phyloP scores from a whole-genome alignment of 2,888 invertebrate genomes.

The Andrena chrysosceles region DNA sequence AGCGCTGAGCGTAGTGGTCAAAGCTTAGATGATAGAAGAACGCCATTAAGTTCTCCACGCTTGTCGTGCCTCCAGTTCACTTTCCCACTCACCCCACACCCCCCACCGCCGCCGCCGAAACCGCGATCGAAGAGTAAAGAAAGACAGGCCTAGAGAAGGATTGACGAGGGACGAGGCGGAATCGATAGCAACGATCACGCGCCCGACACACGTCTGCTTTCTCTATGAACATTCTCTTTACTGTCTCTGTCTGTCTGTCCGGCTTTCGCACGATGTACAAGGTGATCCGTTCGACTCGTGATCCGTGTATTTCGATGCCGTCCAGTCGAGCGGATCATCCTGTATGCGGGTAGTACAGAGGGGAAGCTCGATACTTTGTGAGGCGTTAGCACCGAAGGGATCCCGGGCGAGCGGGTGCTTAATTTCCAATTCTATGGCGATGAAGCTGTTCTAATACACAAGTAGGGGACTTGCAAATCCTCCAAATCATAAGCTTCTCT shows the following conservation, averaged over 20 bases:
- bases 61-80: slow-evolving; percentile 39
- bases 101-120: not conserved
- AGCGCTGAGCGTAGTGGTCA: slow-evolving; percentile 38
- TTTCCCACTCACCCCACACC: not conserved
- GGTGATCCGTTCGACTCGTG: slow-evolving; percentile 18
- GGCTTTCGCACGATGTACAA: slow-evolving; percentile 23
- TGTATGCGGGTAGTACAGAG: slow-evolving; percentile 6
- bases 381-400: not conserved
- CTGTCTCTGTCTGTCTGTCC: slow-evolving; percentile 29
- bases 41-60: slow-evolving; percentile 29
- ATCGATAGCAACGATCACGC: slow-evolving; percentile 27
- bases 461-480: no score
- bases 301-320: not conserved
- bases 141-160: slow-evolving; percentile 46
- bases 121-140: slow-evolving; percentile 46
- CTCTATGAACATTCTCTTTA: slow-evolving; percentile 9
- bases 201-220: slow-evolving; percentile 29
- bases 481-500: no score
- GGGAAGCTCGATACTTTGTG: not conserved
- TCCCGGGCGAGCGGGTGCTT: not conserved
- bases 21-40: slow-evolving; percentile 50
- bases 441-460: not conserved
- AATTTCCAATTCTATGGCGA: not conserved
- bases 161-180: slow-evolving; percentile 38
- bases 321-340: not conserved